Evolutionary conservation across 2,888 invertebrate species (phyloP).

Genomic region (Amphimallon solstitiale): DNA sequence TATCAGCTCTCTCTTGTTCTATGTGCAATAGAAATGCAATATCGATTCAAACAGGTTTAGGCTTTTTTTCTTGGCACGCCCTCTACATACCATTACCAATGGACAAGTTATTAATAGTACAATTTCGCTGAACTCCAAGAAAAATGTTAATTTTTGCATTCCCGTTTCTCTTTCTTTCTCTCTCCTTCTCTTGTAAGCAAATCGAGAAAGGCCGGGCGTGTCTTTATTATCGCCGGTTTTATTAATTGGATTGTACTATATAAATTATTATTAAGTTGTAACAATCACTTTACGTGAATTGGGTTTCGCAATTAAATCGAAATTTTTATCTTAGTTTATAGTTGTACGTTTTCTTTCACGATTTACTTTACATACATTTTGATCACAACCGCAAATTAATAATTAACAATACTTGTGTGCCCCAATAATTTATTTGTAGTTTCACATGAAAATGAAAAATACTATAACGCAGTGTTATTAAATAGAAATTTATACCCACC

Average conservation of each 20-base stretch:
- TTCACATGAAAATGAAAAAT: too few relatives aligned
- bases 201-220: constrained; percentile 27
- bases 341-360: too few relatives aligned
- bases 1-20: constrained; percentile 7
- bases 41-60: constrained; percentile 25
- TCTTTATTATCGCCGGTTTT: constrained; percentile 8
- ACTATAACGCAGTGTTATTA: too few relatives aligned
- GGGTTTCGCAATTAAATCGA: too few relatives aligned
- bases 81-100: constrained; percentile 24
- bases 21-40: constrained; percentile 28
- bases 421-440: too few relatives aligned
- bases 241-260: constrained; percentile 13
- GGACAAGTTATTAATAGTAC: constrained; percentile 30
- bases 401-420: too few relatives aligned
- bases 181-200: not conserved
- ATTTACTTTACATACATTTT: too few relatives aligned
- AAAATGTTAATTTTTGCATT: constrained; percentile 32
- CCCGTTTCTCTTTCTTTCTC: constrained; percentile 8
- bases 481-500: too few relatives aligned
- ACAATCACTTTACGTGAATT: too few relatives aligned
- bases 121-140: constrained; percentile 33
- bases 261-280: constrained; percentile 8
- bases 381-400: too few relatives aligned
- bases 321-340: too few relatives aligned
- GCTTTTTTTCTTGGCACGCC: constrained; percentile 25